Conservation (phyloP, 2,797 vertebrate species). For the Lepus oiostolus region DNA sequence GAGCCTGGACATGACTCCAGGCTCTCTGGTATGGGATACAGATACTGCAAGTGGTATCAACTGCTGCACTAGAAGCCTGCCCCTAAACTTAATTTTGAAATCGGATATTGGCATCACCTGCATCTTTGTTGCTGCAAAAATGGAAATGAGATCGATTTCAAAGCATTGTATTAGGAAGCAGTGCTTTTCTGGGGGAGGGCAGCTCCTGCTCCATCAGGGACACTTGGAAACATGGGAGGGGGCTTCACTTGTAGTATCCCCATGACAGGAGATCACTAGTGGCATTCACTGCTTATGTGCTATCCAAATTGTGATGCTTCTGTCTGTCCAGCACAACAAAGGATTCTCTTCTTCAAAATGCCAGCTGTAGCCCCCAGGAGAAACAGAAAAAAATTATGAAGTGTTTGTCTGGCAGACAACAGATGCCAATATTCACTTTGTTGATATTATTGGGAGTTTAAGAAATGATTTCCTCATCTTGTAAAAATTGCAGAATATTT, state of each 20-base stretch:
- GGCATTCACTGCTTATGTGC: not conserved
- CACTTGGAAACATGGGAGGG: not conserved
- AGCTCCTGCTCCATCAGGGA: not conserved
- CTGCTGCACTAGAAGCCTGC: too few relatives aligned
- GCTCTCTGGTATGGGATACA: too few relatives aligned
- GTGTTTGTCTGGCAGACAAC: not conserved
- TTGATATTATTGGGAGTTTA: not conserved
- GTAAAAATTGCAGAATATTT: not conserved
- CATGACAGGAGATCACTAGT: not conserved
- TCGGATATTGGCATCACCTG: not conserved
- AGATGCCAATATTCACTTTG: not conserved
- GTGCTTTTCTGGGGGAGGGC: not conserved
- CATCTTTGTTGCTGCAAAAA: not conserved
- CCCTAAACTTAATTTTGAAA: not conserved
- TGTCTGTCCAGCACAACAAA: not conserved
- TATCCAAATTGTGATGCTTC: not conserved
- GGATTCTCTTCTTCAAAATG: slow-evolving; percentile 26
- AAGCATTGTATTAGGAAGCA: not conserved
- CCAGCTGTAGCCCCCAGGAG: not conserved
- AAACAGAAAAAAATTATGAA: not conserved
- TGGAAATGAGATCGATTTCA: not conserved
- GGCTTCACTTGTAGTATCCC: not conserved
- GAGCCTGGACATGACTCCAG: too few relatives aligned
- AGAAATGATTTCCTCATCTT: not conserved
- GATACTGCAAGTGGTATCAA: too few relatives aligned